These are phyloP conservation scores for Heliconius ismenius DNA, from an alignment of 2,888 invertebrate species.

Conservation along the genomic window DNA sequence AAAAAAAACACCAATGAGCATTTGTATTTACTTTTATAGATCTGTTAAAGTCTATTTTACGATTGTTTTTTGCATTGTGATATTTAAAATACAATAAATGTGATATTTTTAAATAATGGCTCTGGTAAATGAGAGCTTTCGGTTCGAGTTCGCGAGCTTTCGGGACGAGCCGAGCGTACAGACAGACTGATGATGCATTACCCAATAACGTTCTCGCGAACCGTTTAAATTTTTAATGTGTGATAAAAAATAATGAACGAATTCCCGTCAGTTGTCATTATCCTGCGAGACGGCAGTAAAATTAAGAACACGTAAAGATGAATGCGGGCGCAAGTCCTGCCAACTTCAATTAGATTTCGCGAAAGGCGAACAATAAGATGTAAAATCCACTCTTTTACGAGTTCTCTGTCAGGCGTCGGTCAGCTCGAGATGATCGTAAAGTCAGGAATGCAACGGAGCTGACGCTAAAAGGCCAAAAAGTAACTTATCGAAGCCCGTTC, in stretches of 20 bases:
- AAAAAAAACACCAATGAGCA: constrained; percentile 16
- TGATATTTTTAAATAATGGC: constrained; percentile 12
- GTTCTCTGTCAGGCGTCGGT: constrained; percentile 71
- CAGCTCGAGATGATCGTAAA: constrained; percentile 72
- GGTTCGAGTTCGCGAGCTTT: not conserved
- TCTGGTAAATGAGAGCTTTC: not conserved
- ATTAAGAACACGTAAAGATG: constrained; percentile 77
- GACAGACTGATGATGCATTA: constrained; percentile 18
- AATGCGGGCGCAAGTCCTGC: constrained; percentile 61
- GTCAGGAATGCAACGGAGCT: constrained; percentile 74
- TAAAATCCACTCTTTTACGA: constrained; percentile 80
- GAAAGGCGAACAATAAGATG: constrained; percentile 81
- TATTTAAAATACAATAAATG: constrained; percentile 6
- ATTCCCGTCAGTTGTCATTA: constrained; percentile 64
- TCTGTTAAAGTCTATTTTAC: constrained; percentile 16
- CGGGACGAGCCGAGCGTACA: constrained; percentile 9
- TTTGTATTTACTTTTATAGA: constrained; percentile 19
- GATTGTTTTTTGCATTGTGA: constrained; percentile 9
- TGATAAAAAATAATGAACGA: constrained; percentile 74
- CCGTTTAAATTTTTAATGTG: constrained; percentile 63
- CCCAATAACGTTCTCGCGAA: constrained; percentile 46
- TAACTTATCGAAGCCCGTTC: constrained; percentile 56
- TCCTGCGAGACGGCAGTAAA: constrained; percentile 66
- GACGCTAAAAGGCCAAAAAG: constrained; percentile 68
- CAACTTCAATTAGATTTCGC: constrained; percentile 80